Evolutionary conservation across 2,113 vertebrate species (phyloP).

Genomic region (Gadus chalcogrammus): DNA sequence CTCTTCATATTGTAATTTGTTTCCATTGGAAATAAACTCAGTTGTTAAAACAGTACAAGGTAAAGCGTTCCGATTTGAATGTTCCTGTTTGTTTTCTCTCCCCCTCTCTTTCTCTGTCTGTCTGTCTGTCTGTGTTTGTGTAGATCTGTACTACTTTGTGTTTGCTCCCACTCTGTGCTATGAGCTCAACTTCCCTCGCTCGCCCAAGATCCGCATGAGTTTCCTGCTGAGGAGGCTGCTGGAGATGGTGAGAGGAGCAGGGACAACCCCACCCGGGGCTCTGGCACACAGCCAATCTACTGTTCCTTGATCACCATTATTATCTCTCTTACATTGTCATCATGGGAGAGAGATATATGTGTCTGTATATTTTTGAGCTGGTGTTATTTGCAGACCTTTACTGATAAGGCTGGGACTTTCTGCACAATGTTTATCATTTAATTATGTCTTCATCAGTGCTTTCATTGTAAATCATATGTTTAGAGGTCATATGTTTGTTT

Average conservation of each 20-base stretch:
- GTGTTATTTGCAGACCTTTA: too few species aligned
- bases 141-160: constrained; percentile 87
- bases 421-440: too few species aligned
- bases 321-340: not conserved
- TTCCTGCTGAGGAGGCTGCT: constrained; percentile 84
- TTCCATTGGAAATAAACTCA: too few species aligned
- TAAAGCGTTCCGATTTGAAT: too few species aligned
- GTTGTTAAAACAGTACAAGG: too few species aligned
- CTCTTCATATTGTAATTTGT: too few species aligned
- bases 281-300: too few species aligned
- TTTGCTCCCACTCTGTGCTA: constrained; percentile 89
- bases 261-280: constrained; percentile 7
- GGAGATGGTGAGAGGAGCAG: constrained; percentile 80
- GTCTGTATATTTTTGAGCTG: too few species aligned
- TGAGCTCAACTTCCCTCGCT: constrained; percentile 89
- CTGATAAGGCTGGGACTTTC: too few species aligned
- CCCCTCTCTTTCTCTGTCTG: not conserved
- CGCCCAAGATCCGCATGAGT: constrained; percentile 79
- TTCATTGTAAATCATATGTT: too few species aligned
- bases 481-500: too few species aligned
- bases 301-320: not conserved
- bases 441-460: too few species aligned
- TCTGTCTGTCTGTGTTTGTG: constrained; percentile 5
- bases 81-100: not conserved
- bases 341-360: not conserved